Evolutionary conservation across 2,888 invertebrate genomes (phyloP), one percentile per base, ranked within the genome.

Genomic region (Caenorhabditis becei): DNA sequence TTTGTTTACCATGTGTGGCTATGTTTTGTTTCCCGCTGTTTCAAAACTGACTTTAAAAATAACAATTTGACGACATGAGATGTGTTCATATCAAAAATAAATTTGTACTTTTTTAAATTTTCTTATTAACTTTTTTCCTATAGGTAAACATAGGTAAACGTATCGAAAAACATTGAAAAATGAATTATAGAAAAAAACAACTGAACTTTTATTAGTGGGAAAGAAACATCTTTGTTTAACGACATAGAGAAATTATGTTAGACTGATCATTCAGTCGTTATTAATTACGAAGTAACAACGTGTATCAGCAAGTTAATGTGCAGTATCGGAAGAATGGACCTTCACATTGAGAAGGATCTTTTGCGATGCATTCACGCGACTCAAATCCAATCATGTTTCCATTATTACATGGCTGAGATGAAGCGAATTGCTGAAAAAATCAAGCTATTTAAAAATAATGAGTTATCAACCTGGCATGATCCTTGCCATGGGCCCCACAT

Each of bases 291-390:
- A 14, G 26, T 18, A 32, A 28, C 18, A 18, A 11, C 47, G 4
- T 5, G 3, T 35, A 5, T 62, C 74, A 85, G 65, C 83, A 85
- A 14, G 51, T 20, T 11, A 90, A 75, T 10, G 87, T 88, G 75
- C 90, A 90, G 65, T 90, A 90, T 32, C 90, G 69, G 86, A 91
- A 91, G 86, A 90, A 91, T 18, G 91, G 91, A 26, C 91, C 91
- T 61, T 87, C 88, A 67, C 91, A 91, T 56, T 84, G 71, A 14
- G 84, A 70, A 5, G 91, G 89, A 63, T 89, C 88, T 66, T 89
- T 89, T 24, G 91, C 91, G 26, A 90, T 83, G 71, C 91, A 91
- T 81, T 89, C 89, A 18, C 91, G 87, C 11, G 90, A 87, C 70
- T 91, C 90, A 75, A 91, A 91, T 14, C 91, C 91, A 71, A 91